Percentiles rank a stretch among this genome's conserved stretches.
Evolutionary conservation across 2,888 invertebrate genomes (phyloP).

Genomic region (Drosophila planitibia): DNA sequence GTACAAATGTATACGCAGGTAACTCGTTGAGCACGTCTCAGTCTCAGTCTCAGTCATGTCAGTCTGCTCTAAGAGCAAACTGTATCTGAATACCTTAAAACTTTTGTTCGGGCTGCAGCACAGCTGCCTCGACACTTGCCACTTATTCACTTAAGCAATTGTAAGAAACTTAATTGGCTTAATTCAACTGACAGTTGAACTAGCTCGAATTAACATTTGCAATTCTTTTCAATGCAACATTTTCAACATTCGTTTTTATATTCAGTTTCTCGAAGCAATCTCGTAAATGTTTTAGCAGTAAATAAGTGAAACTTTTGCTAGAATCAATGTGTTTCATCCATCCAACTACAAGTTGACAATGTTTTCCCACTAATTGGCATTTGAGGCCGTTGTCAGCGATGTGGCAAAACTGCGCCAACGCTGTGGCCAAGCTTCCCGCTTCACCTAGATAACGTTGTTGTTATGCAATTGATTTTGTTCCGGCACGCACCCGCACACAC

Average conservation of each 20-base stretch:
- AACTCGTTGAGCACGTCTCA: no score
- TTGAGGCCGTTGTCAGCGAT: constrained; percentile 1
- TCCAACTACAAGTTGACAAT: background rate
- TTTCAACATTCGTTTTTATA: background rate
- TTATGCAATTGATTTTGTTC: constrained; percentile 69
- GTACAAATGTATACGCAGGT: background rate
- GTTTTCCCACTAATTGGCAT: background rate
- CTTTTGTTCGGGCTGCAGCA: background rate
- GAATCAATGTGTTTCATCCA: background rate
- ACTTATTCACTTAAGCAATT: background rate
- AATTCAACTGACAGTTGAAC: background rate
- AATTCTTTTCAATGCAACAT: background rate
- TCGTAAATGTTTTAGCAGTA: background rate
- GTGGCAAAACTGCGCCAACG: constrained; percentile 11
- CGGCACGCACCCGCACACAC: constrained; percentile 19
- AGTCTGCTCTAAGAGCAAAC: background rate
- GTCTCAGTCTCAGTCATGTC: no score
- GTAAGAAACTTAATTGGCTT: background rate
- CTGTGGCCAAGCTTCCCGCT: constrained; percentile 7
- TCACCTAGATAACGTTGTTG: constrained; percentile 17
- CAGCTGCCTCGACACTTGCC: background rate
- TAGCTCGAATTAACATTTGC: background rate
- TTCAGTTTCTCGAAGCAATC: background rate
- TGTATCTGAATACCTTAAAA: background rate
- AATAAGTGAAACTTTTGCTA: background rate